These are phyloP conservation scores for Columba guinea DNA, from an alignment of 2,797 vertebrate genomes.

Conservation along the genomic window DNA sequence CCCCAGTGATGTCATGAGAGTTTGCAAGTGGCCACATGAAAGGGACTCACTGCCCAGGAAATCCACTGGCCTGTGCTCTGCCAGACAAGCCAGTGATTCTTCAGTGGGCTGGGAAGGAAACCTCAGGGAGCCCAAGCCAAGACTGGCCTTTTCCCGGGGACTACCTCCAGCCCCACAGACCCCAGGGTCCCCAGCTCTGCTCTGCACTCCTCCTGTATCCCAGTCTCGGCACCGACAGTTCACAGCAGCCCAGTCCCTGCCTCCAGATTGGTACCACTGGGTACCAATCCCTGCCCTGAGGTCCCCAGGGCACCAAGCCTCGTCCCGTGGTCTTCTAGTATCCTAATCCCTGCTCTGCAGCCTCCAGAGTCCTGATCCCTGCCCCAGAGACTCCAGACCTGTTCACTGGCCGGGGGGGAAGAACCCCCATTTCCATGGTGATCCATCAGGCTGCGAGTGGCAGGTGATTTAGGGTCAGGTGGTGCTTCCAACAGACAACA, in stretches of 20 bases:
- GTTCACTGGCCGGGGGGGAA: background rate
- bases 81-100: conserved; percentile 54
- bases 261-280: background rate
- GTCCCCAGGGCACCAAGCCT: background rate
- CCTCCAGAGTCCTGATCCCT: background rate
- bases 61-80: conserved; percentile 16
- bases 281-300: background rate
- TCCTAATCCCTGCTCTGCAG: background rate
- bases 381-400: background rate
- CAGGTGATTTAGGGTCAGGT: conserved; percentile 57
- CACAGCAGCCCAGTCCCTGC: background rate
- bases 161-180: background rate
- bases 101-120: conserved; percentile 29
- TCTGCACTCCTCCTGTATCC: background rate
- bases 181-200: background rate
- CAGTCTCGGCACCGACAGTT: background rate
- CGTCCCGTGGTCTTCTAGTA: background rate
- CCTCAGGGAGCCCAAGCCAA: background rate
- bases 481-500: background rate
- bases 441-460: background rate
- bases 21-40: conserved; percentile 56
- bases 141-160: background rate
- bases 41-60: conserved; percentile 53
- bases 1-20: conserved; percentile 63
- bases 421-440: background rate